Percentiles rank a stretch among this genome's conserved stretches.
Conservation (phyloP, 2,113 vertebrate genomes). For the Gyps fulvus region DNA sequence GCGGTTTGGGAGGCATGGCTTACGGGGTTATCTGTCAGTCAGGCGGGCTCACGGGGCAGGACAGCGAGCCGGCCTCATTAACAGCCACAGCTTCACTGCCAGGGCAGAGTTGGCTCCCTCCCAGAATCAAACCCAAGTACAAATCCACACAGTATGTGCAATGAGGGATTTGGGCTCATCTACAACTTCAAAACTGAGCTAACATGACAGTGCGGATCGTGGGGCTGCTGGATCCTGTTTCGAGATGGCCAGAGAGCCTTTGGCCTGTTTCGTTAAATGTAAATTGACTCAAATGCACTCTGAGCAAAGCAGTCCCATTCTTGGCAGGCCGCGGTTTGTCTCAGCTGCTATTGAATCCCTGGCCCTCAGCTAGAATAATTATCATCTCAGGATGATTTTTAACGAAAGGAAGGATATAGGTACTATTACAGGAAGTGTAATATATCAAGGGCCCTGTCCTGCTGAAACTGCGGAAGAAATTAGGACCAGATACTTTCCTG, state of each 20-base stretch:
- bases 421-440: slow-evolving; percentile 13
- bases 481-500: not conserved
- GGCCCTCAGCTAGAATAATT: slow-evolving; percentile 26
- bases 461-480: slow-evolving; percentile 26
- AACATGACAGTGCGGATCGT: not conserved
- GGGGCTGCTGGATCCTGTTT: not conserved
- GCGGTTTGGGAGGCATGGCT: not conserved
- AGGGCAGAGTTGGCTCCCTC: not conserved
- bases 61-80: not conserved
- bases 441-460: not conserved
- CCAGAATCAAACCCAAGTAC: not conserved
- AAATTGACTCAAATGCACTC: not conserved
- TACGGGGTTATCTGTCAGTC: not conserved
- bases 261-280: not conserved
- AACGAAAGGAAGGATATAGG: slow-evolving; percentile 19
- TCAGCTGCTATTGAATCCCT: slow-evolving; percentile 23
- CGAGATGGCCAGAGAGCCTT: not conserved
- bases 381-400: slow-evolving; percentile 35
- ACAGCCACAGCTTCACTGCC: not conserved
- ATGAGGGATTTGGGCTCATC: not conserved
- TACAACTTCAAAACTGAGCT: not conserved
- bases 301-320: not conserved
- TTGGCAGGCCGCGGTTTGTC: slow-evolving; percentile 3
- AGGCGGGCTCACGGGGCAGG: not conserved
- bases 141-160: not conserved